A percentile compares a stretch with the other conserved stretches of the same genome.
phyloP scores from a whole-genome alignment of 1,140 invertebrate species.

The Pseudomyrmex pallidus region DNA sequence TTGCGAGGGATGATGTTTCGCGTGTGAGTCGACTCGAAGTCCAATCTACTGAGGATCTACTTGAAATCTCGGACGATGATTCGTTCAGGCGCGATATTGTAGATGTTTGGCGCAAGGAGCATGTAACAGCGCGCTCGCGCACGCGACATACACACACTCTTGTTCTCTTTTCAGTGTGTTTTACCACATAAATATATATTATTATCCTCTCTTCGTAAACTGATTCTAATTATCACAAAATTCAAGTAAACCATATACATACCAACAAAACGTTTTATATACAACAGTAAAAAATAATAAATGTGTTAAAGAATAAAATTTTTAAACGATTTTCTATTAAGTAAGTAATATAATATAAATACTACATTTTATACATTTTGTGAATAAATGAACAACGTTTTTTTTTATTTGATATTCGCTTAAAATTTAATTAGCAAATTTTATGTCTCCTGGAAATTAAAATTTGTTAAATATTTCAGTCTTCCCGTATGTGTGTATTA shows the following conservation, averaged over 20 bases:
- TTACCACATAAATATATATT: too few species aligned
- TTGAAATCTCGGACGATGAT: slow-evolving; percentile 65
- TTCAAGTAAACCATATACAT: neutral
- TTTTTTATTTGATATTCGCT: slow-evolving; percentile 9
- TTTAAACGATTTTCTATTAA: neutral
- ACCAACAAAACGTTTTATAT: neutral
- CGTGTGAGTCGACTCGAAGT: slow-evolving; percentile 67
- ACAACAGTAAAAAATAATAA: neutral
- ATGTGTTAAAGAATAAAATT: neutral
- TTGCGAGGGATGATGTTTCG: slow-evolving; percentile 59
- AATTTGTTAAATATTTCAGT: slow-evolving; percentile 44
- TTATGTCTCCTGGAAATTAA: slow-evolving; percentile 26
- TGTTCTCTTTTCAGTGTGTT: too few species aligned
- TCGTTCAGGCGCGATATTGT: slow-evolving; percentile 58
- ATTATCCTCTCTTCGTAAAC: too few species aligned
- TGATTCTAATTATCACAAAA: too few species aligned
- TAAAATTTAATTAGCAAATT: slow-evolving; percentile 33
- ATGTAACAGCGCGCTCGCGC: too few species aligned
- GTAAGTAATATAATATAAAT: neutral
- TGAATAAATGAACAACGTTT: neutral
- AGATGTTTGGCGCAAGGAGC: slow-evolving; percentile 11
- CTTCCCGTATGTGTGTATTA: neutral
- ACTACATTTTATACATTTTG: neutral
- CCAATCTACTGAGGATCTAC: slow-evolving; percentile 57
- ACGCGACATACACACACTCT: too few species aligned